These are phyloP conservation scores for Prunella fulvescens DNA, from an alignment of 2,113 vertebrate genomes.

Conservation along the genomic window DNA sequence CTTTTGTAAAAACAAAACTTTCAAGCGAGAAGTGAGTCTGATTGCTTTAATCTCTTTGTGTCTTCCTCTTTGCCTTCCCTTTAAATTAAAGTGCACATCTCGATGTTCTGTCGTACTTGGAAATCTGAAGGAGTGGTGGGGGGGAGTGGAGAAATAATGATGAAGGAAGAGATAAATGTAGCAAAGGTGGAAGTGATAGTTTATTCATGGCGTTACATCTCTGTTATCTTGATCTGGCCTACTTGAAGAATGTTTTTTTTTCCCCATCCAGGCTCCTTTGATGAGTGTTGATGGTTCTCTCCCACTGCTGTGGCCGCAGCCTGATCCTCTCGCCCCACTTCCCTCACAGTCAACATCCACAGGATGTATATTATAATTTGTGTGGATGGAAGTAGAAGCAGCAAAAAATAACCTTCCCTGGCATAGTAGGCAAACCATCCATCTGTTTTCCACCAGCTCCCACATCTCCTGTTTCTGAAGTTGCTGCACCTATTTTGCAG, in stretches of 20 bases:
- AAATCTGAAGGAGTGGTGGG: constrained; percentile 53
- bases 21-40: background rate
- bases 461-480: constrained; percentile 85
- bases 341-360: constrained; percentile 55
- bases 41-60: background rate
- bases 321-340: constrained; percentile 76
- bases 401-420: constrained; percentile 55
- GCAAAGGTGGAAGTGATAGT: constrained; percentile 64
- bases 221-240: constrained; percentile 59
- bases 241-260: constrained; percentile 47
- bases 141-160: constrained; percentile 54
- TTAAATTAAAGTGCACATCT: constrained; percentile 23
- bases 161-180: constrained; percentile 47
- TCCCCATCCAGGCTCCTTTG: constrained; percentile 16
- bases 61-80: constrained; percentile 7
- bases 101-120: constrained; percentile 28
- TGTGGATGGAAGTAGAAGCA: constrained; percentile 37
- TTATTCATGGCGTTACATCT: constrained; percentile 46
- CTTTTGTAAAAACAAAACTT: background rate
- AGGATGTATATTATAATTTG: constrained; percentile 31
- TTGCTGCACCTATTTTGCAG: constrained; percentile 67
- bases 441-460: constrained; percentile 73
- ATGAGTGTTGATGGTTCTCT: constrained; percentile 70
- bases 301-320: constrained; percentile 61
- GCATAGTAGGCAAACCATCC: constrained; percentile 41